phyloP scores from a whole-genome alignment of 2,888 invertebrate species.

The Digitonthophagus gazella region DNA sequence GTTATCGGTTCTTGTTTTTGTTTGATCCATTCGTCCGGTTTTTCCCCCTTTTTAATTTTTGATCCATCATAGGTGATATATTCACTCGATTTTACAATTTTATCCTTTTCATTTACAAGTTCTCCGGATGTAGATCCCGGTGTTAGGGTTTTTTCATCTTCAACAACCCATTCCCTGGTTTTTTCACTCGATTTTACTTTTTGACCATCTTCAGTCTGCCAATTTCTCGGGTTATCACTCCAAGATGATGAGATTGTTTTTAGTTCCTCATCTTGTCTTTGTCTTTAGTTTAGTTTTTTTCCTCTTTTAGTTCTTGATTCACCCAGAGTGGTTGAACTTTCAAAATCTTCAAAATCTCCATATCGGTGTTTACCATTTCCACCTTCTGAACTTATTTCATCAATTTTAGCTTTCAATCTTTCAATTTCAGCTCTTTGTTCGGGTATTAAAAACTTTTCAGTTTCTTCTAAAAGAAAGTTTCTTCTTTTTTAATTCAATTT shows the following conservation, averaged over 20 bases:
- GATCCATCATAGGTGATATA: too few relatives aligned
- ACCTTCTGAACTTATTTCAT: not conserved
- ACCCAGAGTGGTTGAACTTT: not conserved
- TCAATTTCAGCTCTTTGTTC: constrained; percentile 22
- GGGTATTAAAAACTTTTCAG: constrained; percentile 39
- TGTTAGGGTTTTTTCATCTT: not conserved
- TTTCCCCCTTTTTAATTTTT: too few relatives aligned
- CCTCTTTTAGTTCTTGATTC: too few relatives aligned
- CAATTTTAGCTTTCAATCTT: constrained; percentile 28
- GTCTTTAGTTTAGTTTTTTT: too few relatives aligned
- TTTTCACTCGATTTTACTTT: not conserved
- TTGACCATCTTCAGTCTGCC: not conserved
- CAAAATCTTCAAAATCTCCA: not conserved
- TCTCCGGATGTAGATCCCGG: not conserved
- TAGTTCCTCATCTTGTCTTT: too few relatives aligned
- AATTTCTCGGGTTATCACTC: not conserved
- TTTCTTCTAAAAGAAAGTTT: constrained; percentile 39
- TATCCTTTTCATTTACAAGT: not conserved
- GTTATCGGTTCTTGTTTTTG: too few relatives aligned
- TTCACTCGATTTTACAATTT: not conserved
- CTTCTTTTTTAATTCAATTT: constrained; percentile 49
- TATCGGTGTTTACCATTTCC: too few relatives aligned
- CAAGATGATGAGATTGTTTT: too few relatives aligned
- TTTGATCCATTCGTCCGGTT: too few relatives aligned
- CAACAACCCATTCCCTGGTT: not conserved